Percentiles rank a stretch among this genome's conserved stretches.
These are phyloP conservation scores for Icerya purchasi DNA, from an alignment of 2,888 invertebrate genomes.

Conservation along the genomic window DNA sequence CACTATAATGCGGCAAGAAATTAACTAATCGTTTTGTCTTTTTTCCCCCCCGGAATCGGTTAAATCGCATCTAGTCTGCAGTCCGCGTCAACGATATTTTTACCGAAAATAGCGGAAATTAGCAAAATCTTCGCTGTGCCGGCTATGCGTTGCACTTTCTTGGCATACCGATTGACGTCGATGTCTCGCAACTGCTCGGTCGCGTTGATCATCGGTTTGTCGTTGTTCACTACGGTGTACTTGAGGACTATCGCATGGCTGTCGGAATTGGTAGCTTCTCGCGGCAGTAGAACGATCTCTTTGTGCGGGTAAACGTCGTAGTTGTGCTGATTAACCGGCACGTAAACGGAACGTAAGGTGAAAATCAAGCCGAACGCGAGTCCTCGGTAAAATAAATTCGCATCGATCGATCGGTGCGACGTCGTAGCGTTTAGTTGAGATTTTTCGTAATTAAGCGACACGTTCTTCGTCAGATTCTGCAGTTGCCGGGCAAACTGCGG, in stretches of 20 bases:
- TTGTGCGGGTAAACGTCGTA: not conserved
- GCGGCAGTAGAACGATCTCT: not conserved
- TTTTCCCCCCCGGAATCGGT: too few species aligned
- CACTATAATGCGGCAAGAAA: too few species aligned
- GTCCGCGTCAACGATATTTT: too few species aligned
- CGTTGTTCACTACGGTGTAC: not conserved
- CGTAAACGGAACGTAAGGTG: not conserved
- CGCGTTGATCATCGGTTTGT: too few species aligned
- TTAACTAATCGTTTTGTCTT: too few species aligned
- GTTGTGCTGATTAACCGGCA: not conserved
- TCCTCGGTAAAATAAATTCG: not conserved
- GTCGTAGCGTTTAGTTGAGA: not conserved
- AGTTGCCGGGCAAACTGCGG: not conserved
- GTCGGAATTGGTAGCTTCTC: not conserved
- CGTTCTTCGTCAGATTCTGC: too few species aligned
- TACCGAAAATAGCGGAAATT: too few species aligned
- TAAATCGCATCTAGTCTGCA: too few species aligned
- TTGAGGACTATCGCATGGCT: not conserved
- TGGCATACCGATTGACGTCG: too few species aligned
- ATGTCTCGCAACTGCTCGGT: too few species aligned
- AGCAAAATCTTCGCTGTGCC: too few species aligned
- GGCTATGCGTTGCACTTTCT: too few species aligned
- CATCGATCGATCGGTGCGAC: not conserved
- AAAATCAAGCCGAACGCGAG: not conserved
- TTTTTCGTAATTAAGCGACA: not conserved